Base-by-base conservation (phyloP, 92 coral and sea anemone species). In the Parazoanthus atlanticus region DNA sequence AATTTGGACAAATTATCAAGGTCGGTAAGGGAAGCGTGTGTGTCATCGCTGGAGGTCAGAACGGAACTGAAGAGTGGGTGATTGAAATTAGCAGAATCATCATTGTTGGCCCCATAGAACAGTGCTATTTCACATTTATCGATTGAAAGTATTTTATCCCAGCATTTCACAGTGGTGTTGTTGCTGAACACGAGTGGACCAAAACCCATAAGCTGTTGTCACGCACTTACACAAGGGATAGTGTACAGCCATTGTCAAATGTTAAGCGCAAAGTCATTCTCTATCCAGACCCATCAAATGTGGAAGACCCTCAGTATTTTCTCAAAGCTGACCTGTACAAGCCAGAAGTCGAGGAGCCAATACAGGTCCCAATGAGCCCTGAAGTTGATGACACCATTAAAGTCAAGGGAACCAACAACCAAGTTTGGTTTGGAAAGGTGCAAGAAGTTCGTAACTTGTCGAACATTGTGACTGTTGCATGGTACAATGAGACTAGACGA, bases 61-160 rank as follows among this genome's bases (percentile, higher is more conserved):
- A 41, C 23, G 33, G 9, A 3, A 0, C 9, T 76, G 90, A 81
- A 81, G 91, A 88, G 33, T 88, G 91, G 91, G 67, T 74, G 32
- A 71, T 80, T 74, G 81, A 81, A 40, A 86, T 90, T 23, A 66
- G 28, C 41, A 2, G 5, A 5, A 38, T 38, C 41, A 38, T 38
- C 5, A 2, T 2, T 16, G 89, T 32, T 41, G 89, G 88, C 31
- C 90, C 93, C 34, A 54, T 90, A 21, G 74, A 72, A 26, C 52
- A 81, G 32, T 67, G 34, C 0, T 94, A 21, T 49, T 88, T 77
- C 47, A 78, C 76, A 5, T 92, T 94, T 36, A 77, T 90, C 8
- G 89, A 94, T 94, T 94, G 94, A 21, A 71, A 72, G 28, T 92
- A 92, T 34, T 92, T 47, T 85, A 89, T 92, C 69, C 94, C 93